These are phyloP conservation scores for Sipha flava DNA, from an alignment of 1,140 invertebrate species.

Conservation along the genomic window DNA sequence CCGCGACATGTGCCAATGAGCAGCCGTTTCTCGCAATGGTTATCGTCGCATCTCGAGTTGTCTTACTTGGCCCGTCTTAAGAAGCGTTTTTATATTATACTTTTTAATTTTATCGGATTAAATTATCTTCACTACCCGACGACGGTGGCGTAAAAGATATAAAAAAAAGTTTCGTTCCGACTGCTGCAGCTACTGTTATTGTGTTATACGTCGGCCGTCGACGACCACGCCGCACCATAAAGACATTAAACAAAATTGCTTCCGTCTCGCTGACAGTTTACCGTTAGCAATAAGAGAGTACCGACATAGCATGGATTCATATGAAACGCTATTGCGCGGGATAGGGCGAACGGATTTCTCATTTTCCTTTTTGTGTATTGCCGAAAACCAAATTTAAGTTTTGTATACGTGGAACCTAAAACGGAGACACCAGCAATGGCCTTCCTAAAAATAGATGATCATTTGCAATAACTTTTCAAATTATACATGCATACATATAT, in stretches of 20 bases:
- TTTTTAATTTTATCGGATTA: no score
- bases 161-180: neutral
- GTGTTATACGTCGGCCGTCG: neutral
- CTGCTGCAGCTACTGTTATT: neutral
- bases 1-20: no score
- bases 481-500: neutral
- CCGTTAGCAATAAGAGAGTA: neutral
- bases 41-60: no score
- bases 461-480: slow-evolving; percentile 8
- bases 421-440: neutral
- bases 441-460: neutral
- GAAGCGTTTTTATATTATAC: no score
- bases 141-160: neutral
- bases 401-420: neutral
- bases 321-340: neutral
- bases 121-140: no score
- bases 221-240: neutral
- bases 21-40: no score
- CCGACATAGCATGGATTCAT: neutral
- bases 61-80: no score
- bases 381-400: slow-evolving; percentile 6
- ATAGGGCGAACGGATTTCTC: neutral
- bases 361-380: neutral
- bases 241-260: neutral
- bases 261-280: neutral